Evolutionary conservation across 2,797 vertebrate species (phyloP), one percentile per base, ranked within the genome.

Genomic region (Sebastes taczanowskii): DNA sequence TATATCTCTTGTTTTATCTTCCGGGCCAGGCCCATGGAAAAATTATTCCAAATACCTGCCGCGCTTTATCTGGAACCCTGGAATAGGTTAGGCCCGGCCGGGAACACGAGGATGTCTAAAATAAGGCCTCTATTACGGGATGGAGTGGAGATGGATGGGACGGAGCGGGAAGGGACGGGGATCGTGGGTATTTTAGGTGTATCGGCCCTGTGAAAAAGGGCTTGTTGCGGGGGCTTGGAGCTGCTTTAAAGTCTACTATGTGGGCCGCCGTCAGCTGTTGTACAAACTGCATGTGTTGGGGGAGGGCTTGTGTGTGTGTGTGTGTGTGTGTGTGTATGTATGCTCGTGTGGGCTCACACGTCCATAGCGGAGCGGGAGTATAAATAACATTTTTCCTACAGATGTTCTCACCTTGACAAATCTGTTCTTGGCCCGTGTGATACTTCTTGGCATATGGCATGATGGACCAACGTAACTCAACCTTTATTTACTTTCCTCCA

Each of bases 1-100:
- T 96, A 96, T 94, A 96, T 95, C 95, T 94, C 91, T 88, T 93
- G 95, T 96, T 96, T 95, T 95, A 95, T 96, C 96, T 96, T 94
- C 86, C 91, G 85, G 91, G 93, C 93, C 92, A 91, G 89, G 90
- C 91, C 93, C 94, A 93, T 94, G 95, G 94, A 95, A 96, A 96
- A 95, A 93, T 95, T 92, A 94, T 94, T 94, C 92, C 94, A 95
- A 96, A 96, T 96, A 96, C 95, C 95, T 96, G 95, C 91, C 90
- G 79, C 85, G 92, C 93, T 95, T 95, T 95, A 95, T 95, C 94
- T 94, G 94, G 94, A 95, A 95, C 93, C 89, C 92, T 92, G 93
- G 94, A 94, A 95, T 95, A 95, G 93, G 93, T 94, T 94, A 90
- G 94, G 76, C 90, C 91, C 92, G 64, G 91, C 88, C 86, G 90